Evolutionary conservation across 2,797 vertebrate species (phyloP).

Genomic region (Gymnocypris eckloni): DNA sequence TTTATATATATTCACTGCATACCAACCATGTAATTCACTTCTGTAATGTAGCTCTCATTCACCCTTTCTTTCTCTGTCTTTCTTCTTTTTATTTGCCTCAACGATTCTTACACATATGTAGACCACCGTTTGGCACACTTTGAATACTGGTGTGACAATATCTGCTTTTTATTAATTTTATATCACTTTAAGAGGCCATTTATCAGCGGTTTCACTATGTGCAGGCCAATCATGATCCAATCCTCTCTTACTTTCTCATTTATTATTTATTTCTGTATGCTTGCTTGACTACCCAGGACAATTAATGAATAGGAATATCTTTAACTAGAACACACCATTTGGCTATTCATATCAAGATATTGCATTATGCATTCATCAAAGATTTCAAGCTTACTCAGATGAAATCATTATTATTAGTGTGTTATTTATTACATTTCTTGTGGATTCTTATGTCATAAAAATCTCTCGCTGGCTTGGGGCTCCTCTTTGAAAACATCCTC

Average conservation of each 20-base stretch:
- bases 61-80: not conserved
- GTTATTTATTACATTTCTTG: not conserved
- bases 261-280: not conserved
- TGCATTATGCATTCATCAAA: slow-evolving; percentile 12
- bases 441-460: slow-evolving; percentile 2
- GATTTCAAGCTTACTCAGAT: slow-evolving; percentile 19
- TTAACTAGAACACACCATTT: slow-evolving; percentile 25
- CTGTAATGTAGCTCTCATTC: not conserved
- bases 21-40: not conserved
- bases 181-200: slow-evolving; percentile 42
- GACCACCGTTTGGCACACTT: not conserved
- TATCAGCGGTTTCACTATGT: slow-evolving; percentile 30
- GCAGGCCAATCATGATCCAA: slow-evolving; percentile 40
- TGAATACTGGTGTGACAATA: slow-evolving; percentile 5
- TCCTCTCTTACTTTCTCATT: slow-evolving; percentile 11
- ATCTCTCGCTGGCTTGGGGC: not conserved
- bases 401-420: slow-evolving; percentile 15
- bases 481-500: slow-evolving; percentile 2
- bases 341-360: slow-evolving; percentile 25
- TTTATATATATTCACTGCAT: slow-evolving; percentile 28
- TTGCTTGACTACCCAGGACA: not conserved
- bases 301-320: slow-evolving; percentile 3
- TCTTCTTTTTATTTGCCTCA: not conserved
- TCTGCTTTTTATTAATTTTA: slow-evolving; percentile 17
- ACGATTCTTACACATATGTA: not conserved